Evolutionary conservation across 2,888 invertebrate genomes (phyloP).

Genomic region (Heliconius charithonia): DNA sequence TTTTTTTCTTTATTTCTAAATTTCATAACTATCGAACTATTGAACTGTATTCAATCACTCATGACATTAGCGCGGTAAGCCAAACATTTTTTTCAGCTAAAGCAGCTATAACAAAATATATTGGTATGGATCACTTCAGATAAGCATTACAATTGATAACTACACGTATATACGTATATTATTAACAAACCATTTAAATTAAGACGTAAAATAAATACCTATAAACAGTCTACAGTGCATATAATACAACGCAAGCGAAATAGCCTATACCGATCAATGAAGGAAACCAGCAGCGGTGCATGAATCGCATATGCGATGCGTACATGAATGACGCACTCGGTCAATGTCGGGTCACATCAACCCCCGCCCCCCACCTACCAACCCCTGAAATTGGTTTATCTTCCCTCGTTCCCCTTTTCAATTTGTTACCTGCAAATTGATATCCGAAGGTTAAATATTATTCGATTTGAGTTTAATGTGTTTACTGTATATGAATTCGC

Average conservation of each 20-base stretch:
- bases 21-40: no score
- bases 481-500: background rate
- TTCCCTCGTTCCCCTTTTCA: conserved; percentile 32
- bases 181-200: no score
- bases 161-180: no score
- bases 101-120: background rate
- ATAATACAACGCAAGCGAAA: background rate
- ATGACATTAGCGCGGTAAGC: no score
- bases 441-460: conserved; percentile 34
- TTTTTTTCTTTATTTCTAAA: no score
- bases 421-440: conserved; percentile 43
- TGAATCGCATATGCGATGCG: conserved; percentile 45
- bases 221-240: background rate
- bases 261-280: conserved; percentile 40
- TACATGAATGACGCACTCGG: conserved; percentile 68
- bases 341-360: conserved; percentile 66
- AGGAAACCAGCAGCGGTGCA: conserved; percentile 41
- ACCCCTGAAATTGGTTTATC: conserved; percentile 35
- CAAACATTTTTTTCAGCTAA: background rate
- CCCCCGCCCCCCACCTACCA: background rate
- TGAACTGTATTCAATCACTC: no score
- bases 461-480: background rate
- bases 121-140: background rate
- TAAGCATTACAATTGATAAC: no score
- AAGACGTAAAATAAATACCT: background rate